Percentiles rank a stretch among this genome's conserved stretches.
Conservation (phyloP, 2,797 vertebrate genomes). For the Danio albolineatus region DNA sequence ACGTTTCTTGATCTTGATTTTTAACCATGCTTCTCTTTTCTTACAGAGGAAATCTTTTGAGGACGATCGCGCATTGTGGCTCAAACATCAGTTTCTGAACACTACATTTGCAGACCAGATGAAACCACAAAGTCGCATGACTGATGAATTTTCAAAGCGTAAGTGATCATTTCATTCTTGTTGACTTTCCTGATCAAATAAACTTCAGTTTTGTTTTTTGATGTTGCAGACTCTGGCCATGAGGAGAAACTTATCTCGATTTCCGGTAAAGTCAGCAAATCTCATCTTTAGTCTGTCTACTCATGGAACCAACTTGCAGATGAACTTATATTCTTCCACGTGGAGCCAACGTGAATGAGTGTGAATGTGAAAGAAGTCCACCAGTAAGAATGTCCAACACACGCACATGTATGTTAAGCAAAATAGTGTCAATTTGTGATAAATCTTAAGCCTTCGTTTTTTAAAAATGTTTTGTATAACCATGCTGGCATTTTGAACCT, state of each 20-base stretch:
- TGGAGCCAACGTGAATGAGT: background rate
- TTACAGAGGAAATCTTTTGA: conserved; percentile 79
- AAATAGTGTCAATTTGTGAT: background rate
- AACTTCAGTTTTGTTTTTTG: background rate
- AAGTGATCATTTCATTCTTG: conserved; percentile 53
- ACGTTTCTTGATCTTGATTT: background rate
- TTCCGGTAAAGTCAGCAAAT: conserved; percentile 48
- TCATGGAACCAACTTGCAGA: background rate
- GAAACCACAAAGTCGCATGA: conserved; percentile 46
- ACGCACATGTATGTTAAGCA: conserved; percentile 1
- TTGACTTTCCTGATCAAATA: background rate
- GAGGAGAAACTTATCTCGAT: conserved; percentile 55
- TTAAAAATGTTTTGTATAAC: background rate
- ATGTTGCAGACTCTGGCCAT: conserved; percentile 48
- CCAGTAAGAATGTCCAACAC: background rate
- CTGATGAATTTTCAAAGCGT: conserved; percentile 74
- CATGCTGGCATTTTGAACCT: background rate
- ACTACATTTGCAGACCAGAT: conserved; percentile 74
- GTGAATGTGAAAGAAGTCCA: background rate
- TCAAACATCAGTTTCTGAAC: conserved; percentile 82
- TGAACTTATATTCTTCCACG: background rate
- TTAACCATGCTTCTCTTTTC: conserved; percentile 4
- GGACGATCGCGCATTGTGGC: conserved; percentile 79
- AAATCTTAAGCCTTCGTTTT: background rate
- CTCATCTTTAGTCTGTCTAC: conserved; percentile 28